Base-by-base conservation (phyloP, 2,797 vertebrate species). In the Propithecus perrieri region DNA sequence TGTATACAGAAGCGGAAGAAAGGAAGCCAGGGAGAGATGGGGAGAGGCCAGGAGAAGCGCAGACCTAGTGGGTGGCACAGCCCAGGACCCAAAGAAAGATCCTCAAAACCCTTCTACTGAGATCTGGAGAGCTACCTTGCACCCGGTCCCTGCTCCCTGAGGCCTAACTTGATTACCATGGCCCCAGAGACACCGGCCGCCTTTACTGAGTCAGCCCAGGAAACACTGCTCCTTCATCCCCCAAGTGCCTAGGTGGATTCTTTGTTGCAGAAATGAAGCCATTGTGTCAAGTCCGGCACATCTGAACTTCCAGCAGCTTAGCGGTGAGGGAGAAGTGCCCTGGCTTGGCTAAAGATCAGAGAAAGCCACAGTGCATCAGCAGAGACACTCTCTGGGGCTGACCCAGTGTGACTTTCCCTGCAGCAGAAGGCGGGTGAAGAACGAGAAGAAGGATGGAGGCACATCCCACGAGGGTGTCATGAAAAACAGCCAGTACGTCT, bases 301-400 rank as follows among this genome's bases (percentile, higher is more conserved):
- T 90, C 96, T 74, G 92, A 94, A 85, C 79, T 75, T 91, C 98
- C 94, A 98, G 90, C 96, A 93, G 92, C 96, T 97, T 86, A 96
- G 92, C 95, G 46, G 88, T 83, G 90, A 93, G 97, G 97, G 97
- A 97, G 97, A 97, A 98, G 97, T 97, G 98, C 97, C 96, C 91
- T 24, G 0, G n/a, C 84, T 95, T 98, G 96, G 97, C 96, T 57
- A 24, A 72, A 0, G 97, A 98, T 97, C 96, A 98, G 94, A 98
- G 96, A 88, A 96, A 95, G 65, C 76, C 35, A 67, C 75, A 63
- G 72, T 30, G 84, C 74, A 28, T 63, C 96, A 94, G 84, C 96
- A 85, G 96, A 89, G 93, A 59, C 57, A 14, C 87, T 79, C 92
- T 80, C 43, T 72, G 83, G 88, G 74, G 74, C 67, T 83, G 85